phyloP scores from a whole-genome alignment of 2,888 invertebrate species.

The Xanthorhoe designata region DNA sequence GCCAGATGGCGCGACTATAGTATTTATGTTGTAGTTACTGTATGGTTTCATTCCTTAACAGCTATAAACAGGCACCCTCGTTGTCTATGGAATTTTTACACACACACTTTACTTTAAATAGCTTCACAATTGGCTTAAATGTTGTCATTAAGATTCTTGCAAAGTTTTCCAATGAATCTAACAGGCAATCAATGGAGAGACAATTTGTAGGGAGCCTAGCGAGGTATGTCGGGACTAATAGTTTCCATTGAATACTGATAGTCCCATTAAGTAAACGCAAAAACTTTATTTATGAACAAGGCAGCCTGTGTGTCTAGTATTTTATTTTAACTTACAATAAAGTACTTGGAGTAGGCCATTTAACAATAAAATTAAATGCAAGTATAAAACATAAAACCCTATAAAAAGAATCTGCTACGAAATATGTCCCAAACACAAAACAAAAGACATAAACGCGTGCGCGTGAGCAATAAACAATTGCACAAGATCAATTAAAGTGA shows the following conservation, averaged over 20 bases:
- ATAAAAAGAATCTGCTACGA: constrained; percentile 1
- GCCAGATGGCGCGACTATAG: constrained; percentile 78
- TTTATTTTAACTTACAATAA: neutral
- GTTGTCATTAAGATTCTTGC: constrained; percentile 63
- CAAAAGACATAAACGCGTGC: constrained; percentile 41
- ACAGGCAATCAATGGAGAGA: constrained; percentile 16
- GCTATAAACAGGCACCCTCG: constrained; percentile 76
- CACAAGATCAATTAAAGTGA: constrained; percentile 11
- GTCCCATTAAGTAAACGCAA: neutral
- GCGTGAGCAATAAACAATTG: constrained; percentile 21
- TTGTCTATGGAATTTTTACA: constrained; percentile 73
- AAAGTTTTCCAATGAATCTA: constrained; percentile 55
- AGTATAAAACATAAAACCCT: neutral
- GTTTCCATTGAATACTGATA: constrained; percentile 2
- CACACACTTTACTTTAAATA: constrained; percentile 65
- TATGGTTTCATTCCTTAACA: constrained; percentile 75
- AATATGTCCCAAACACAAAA: constrained; percentile 1
- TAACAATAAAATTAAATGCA: neutral
- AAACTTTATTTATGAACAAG: neutral
- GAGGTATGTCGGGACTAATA: constrained; percentile 2
- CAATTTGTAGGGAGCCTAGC: constrained; percentile 7
- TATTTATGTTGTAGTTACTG: constrained; percentile 64
- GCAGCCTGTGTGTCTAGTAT: neutral
- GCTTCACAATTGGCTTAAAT: constrained; percentile 61
- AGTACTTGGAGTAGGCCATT: neutral